Evolutionary conservation across 2,888 invertebrate genomes (phyloP).

Genomic region (Timema podura): DNA sequence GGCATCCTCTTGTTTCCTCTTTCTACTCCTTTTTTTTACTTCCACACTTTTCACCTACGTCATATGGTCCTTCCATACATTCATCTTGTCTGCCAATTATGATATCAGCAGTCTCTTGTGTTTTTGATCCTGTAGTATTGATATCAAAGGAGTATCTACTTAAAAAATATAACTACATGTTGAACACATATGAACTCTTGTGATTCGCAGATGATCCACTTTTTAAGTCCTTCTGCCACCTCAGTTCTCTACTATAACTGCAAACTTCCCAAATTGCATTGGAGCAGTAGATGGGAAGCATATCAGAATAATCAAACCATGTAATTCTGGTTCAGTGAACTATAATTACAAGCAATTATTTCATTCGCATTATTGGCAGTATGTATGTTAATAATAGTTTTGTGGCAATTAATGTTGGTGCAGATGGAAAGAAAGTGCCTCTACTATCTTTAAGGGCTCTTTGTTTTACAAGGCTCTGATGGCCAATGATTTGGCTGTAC

Average conservation of each 20-base stretch:
- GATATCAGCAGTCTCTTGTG: background rate
- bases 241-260: slow-evolving; percentile 1
- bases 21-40: background rate
- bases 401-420: slow-evolving; percentile 3
- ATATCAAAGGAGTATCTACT: background rate
- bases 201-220: background rate
- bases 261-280: background rate
- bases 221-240: background rate
- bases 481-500: background rate
- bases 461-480: background rate
- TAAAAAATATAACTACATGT: background rate
- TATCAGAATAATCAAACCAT: slow-evolving; percentile 1
- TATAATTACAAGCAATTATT: background rate
- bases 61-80: background rate
- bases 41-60: background rate
- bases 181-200: background rate
- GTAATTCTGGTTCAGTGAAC: background rate
- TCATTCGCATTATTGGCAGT: background rate
- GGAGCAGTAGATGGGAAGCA: background rate
- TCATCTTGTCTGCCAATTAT: background rate
- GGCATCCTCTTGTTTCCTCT: slow-evolving; percentile 2
- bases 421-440: background rate
- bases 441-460: background rate
- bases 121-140: background rate
- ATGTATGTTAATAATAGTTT: slow-evolving; percentile 1